Base-by-base conservation (phyloP, 2,888 invertebrate species). In the Achlya flavicornis region DNA sequence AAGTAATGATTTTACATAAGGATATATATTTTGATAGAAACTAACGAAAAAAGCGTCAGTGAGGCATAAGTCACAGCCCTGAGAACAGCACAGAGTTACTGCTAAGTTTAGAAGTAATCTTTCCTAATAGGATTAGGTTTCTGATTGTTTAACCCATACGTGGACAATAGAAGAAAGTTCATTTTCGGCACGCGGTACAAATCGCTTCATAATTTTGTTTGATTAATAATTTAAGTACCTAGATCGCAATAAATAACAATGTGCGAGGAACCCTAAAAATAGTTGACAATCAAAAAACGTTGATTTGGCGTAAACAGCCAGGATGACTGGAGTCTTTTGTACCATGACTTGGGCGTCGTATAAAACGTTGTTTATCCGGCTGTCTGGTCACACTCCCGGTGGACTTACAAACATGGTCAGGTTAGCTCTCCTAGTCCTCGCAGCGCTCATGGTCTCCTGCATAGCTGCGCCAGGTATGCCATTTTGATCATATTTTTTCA, bases 401-500 rank as follows among this genome's bases (percentile, higher is more conserved):
- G 35, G 57, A 14, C 61, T 67, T 71, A 64, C 68, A 64, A 80
- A 73, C 61, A 87, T 87, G 86, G 70, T 77, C 62, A 79, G 75
- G 66, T 69, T 78, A 57, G 65, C 77, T 0, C 65, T 76, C 60
- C 61, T 84, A 5, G 35, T 81, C 48, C 64, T 85, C 26, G 69
- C 73, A 43, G 61, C 85, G 10, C 61, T 85, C 60, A 61, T 79
- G 3, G 77, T 73, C 46, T 67, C 73, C 65, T 77, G 81, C 62
- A 63, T 79, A 3, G 87, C 86, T 8, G 85, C 84, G n/a, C 87
- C 89, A 70, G 86, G 89, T 85, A 77, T 63, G 67, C 3, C 53
- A 38, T 26, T 32, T 35, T 57, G 58, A 60, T 41, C 19, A 33
- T 6, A 33, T 6, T 32, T 19, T 59, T 32, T 16, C 4, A 43